Percentiles rank a stretch among this genome's conserved stretches.
Conservation (phyloP, 2,113 vertebrate species). For the Crotophaga sulcirostris region DNA sequence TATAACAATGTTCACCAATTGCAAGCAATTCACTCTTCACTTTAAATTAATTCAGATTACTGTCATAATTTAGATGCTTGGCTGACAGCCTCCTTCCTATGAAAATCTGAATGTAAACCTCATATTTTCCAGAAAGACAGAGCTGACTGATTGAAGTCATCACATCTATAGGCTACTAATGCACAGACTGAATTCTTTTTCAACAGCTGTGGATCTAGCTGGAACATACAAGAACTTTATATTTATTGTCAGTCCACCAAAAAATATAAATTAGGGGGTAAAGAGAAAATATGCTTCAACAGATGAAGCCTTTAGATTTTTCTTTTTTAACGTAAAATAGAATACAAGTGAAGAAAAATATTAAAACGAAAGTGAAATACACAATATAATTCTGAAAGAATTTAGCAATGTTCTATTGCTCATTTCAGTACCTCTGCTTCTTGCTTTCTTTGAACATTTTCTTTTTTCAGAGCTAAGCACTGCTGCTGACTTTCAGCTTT, state of each 20-base stretch:
- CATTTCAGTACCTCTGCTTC: slow-evolving; percentile 81
- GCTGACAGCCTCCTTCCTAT: background rate
- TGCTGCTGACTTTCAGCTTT: slow-evolving; percentile 95
- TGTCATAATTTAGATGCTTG: background rate
- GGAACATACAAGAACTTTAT: background rate
- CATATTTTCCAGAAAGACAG: background rate
- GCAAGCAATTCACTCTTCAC: background rate
- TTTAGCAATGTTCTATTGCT: background rate
- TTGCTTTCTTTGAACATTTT: slow-evolving; percentile 80
- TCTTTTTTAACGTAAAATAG: background rate
- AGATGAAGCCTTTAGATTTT: background rate
- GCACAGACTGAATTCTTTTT: background rate
- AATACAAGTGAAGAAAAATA: background rate
- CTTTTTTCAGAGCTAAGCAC: slow-evolving; percentile 82
- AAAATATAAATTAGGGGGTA: background rate
- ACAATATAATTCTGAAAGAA: background rate
- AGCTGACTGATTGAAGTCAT: background rate
- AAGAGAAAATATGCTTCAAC: background rate
- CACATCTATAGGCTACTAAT: background rate
- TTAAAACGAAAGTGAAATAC: background rate
- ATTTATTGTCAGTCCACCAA: background rate
- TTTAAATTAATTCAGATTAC: background rate
- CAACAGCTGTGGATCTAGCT: background rate
- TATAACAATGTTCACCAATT: background rate
- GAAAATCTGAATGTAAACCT: background rate